Evolutionary conservation across 2,797 vertebrate genomes (phyloP), one percentile per base, ranked within the genome.

Genomic region (Orestias chungarensis): DNA sequence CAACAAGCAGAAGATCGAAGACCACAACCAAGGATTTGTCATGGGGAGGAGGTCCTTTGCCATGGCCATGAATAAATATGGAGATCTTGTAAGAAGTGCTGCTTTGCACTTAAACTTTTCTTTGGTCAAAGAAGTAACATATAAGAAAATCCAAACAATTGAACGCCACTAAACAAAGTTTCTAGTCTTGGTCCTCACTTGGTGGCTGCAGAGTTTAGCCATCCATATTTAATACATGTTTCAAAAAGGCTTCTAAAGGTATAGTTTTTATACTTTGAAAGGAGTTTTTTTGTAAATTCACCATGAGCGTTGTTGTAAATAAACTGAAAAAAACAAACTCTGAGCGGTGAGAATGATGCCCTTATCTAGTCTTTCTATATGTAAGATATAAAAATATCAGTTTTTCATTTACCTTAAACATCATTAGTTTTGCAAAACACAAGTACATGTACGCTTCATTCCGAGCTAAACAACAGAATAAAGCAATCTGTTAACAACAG

Each of bases 61-160:
- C 10, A 93, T 95, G 94, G 74, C 88, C 65, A 95, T 95, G 93
- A 95, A 95, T 80, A 95, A 91, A 90, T 95, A 94, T 43, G 94
- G 94, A 75, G 94, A 94, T 75, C 81, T 95, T 81, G 94, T 95
- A 76, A 91, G 74, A 9, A 79, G 40, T 4, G 12, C 4, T 55
- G 23, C 59, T 68, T 18, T 52, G 17, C 40, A 68, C 50, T 64
- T 9, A 40, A 1, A 0, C 20, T 12, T n/a, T n/a, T 54, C 50
- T 57, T 38, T 33, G 18, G 54, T 18, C 29, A 57, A 35, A 35
- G 55, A 59, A 20, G 11, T 35, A 23, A 20, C 17, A n/a, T 33
- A 57, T 8, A 57, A 47, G 23, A 7, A 23, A 31, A 57, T 57
- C 7, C 31, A 33, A 35, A n/a, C n/a, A n/a, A n/a, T n/a, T n/a